A percentile compares a stretch with the other conserved stretches of the same genome.
These are phyloP conservation scores for Rhea pennata DNA, from an alignment of 2,113 vertebrate species.

Conservation along the genomic window DNA sequence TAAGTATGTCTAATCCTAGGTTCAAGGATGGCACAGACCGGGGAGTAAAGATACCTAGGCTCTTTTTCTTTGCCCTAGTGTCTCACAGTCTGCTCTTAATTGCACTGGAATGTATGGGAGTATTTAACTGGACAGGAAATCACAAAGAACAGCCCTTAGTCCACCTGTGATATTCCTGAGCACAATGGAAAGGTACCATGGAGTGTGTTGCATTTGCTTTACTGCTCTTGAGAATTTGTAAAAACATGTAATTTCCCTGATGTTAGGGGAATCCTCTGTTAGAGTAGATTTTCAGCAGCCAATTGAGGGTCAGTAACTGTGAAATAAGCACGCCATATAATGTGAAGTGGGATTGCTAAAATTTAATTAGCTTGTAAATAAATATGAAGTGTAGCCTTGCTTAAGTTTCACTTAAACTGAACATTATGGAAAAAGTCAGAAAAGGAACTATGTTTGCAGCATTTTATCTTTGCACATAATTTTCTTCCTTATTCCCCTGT, in stretches of 20 bases:
- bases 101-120: neutral
- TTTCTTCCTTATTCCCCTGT: neutral
- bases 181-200: neutral
- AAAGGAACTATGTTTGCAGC: neutral
- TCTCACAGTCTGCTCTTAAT: neutral
- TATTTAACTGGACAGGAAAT: neutral
- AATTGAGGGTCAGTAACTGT: neutral
- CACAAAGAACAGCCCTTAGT: neutral
- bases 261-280: neutral
- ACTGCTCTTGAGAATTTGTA: neutral
- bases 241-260: neutral
- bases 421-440: neutral
- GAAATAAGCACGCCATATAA: neutral
- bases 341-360: neutral
- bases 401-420: neutral
- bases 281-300: neutral
- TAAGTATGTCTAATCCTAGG: neutral
- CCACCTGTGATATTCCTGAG: neutral
- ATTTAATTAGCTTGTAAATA: neutral
- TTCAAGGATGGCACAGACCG: neutral
- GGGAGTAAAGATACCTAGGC: neutral
- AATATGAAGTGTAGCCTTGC: neutral
- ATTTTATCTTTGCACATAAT: neutral
- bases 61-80: neutral
- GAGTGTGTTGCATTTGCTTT: neutral